Conservation (phyloP, 30 jellyfish, hydroid and myxozoan species). For the Turritopsis dohrnii region DNA sequence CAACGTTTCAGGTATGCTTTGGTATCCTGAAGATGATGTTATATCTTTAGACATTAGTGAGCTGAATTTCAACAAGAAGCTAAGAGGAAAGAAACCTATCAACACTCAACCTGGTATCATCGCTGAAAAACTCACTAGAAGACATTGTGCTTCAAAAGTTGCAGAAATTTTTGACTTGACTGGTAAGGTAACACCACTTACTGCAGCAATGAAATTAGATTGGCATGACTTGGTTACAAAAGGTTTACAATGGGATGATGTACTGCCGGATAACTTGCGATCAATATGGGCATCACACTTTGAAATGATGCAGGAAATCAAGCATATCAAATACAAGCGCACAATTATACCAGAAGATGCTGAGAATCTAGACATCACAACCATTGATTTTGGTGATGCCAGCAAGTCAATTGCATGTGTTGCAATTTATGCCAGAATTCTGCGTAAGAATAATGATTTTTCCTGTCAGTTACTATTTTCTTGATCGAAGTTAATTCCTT, state of each 20-base stretch:
- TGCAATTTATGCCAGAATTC: neutral
- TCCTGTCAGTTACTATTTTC: slow-evolving; percentile 20
- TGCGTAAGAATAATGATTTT: neutral
- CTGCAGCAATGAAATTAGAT: neutral
- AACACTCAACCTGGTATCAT: neutral
- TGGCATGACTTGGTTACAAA: neutral
- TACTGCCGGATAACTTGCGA: neutral
- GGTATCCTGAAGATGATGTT: slow-evolving; percentile 1
- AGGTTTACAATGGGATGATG: slow-evolving; percentile 2
- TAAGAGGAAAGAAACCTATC: slow-evolving; percentile 10
- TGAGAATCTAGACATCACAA: neutral
- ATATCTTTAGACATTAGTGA: neutral
- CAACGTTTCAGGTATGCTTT: neutral
- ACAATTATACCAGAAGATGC: slow-evolving; percentile 18
- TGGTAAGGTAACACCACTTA: neutral
- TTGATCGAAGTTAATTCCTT: slow-evolving; percentile 13
- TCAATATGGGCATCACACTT: neutral
- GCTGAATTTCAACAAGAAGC: neutral
- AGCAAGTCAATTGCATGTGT: slow-evolving; percentile 1
- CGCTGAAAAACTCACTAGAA: neutral
- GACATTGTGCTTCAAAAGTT: neutral
- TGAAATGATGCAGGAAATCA: slow-evolving; percentile 6
- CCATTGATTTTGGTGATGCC: slow-evolving; percentile 2
- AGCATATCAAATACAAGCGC: neutral
- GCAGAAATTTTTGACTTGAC: slow-evolving; percentile 6